phyloP scores from a whole-genome alignment of 2,113 vertebrate genomes.

The Alces alces region DNA sequence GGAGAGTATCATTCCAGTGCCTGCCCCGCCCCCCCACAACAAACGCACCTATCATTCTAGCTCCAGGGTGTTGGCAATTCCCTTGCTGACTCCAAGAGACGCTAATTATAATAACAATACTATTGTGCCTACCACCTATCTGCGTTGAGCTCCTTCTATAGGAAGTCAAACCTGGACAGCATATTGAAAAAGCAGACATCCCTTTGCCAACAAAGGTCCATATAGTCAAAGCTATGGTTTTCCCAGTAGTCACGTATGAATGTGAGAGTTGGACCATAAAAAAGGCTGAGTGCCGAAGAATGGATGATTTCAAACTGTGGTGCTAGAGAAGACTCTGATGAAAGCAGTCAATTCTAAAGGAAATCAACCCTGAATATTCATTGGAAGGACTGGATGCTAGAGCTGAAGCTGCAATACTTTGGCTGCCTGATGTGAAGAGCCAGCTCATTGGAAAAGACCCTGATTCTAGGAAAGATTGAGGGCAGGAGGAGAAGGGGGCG shows the following conservation, averaged over 20 bases:
- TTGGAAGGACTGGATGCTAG: neutral
- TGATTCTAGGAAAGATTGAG: neutral
- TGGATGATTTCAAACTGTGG: neutral
- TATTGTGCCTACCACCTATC: neutral
- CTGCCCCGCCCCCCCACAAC: neutral
- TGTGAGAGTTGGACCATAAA: neutral
- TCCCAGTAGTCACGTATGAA: neutral
- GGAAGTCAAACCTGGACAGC: neutral
- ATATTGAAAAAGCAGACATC: neutral
- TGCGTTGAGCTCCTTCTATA: neutral
- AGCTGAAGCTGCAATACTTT: neutral
- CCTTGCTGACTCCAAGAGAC: neutral
- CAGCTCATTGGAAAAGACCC: neutral
- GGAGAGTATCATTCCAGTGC: neutral
- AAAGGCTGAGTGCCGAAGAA: neutral
- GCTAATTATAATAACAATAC: neutral
- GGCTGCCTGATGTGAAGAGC: neutral
- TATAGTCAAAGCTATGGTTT: neutral
- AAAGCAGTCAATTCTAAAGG: neutral
- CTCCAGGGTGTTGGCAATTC: conserved; percentile 9
- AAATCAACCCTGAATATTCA: neutral
- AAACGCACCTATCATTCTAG: neutral
- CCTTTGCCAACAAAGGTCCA: neutral
- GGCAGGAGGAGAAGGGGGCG: neutral
- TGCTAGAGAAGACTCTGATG: neutral